Evolutionary conservation across 2,888 invertebrate genomes (phyloP), one percentile per base, ranked within the genome.

Genomic region (Eupithecia abbreviata): DNA sequence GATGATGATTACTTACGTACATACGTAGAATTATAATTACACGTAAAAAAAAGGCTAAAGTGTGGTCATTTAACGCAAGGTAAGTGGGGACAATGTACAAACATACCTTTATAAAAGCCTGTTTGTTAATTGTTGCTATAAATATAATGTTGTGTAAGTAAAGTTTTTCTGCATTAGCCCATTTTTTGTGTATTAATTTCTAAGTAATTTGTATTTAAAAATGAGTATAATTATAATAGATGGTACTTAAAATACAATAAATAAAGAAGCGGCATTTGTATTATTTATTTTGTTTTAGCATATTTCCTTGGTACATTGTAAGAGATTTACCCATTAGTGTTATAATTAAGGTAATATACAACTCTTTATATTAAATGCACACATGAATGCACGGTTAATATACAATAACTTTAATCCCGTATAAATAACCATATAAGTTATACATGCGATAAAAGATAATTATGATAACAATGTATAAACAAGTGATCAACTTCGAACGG

Each of bases 251-350:
- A 92, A 92, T 88, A 90, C 93, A 90, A 86, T 85, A 87, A 93
- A 93, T 94, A 94, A 94, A 93, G 93, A 95, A 95, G 95, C 95
- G 93, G 93, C 92, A 92, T 93, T 94, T 92, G 92, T 94, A 93
- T 94, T 90, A 91, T 95, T 94, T 94, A 95, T 93, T 94, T 92
- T 90, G 85, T 91, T 83, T 91, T 90, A 94, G 94, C 94, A 89
- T 93, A 93, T 93, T 92, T 91, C 89, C 92, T 93, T 94, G 95
- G 94, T 95, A 95, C 95, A 95, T 94, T 94, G 90, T 92, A 90
- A 92, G 89, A 94, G 91, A 89, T 92, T 93, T 91, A 90, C 91
- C 87, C 87, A 88, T 90, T 90, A 91, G 87, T 91, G 88, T 90
- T 79, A 90, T 88, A 89, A 89, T 91, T 91, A 90, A 88, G 69